Conservation (phyloP, 2,113 vertebrate species). For the Glareola pratincola region DNA sequence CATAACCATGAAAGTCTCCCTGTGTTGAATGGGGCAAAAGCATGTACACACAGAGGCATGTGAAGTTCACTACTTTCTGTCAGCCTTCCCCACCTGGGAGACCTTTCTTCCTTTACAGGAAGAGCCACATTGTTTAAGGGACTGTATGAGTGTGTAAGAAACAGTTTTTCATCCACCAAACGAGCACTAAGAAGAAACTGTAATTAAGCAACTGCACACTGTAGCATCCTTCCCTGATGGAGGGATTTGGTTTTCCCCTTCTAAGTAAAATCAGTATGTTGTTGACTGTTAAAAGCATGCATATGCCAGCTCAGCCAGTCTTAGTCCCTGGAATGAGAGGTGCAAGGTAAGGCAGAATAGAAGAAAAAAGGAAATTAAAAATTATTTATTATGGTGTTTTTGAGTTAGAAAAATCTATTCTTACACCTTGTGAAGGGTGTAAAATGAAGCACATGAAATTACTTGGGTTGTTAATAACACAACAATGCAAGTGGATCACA, state of each 20-base stretch:
- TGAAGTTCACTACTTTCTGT: not conserved
- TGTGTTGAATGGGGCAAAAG: not conserved
- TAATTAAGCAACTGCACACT: not conserved
- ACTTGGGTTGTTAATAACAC: not conserved
- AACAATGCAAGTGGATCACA: not conserved
- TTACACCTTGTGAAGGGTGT: not conserved
- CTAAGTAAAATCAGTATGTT: not conserved
- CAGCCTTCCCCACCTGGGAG: not conserved
- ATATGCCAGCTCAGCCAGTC: not conserved
- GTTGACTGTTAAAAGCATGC: not conserved
- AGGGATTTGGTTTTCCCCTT: not conserved
- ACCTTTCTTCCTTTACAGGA: not conserved
- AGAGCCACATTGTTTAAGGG: not conserved
- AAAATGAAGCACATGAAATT: not conserved
- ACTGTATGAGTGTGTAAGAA: not conserved
- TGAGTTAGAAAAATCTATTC: not conserved
- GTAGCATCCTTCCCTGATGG: not conserved
- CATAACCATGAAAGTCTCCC: not conserved
- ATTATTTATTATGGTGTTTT: not conserved
- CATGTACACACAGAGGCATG: accelerated
- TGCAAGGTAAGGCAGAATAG: not conserved
- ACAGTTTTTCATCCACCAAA: not conserved
- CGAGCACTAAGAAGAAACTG: not conserved
- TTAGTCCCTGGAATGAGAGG: not conserved
- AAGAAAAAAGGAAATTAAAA: not conserved